Evolutionary conservation across 2,113 vertebrate species (phyloP).

Genomic region (Pseudorectes ferrugineus): DNA sequence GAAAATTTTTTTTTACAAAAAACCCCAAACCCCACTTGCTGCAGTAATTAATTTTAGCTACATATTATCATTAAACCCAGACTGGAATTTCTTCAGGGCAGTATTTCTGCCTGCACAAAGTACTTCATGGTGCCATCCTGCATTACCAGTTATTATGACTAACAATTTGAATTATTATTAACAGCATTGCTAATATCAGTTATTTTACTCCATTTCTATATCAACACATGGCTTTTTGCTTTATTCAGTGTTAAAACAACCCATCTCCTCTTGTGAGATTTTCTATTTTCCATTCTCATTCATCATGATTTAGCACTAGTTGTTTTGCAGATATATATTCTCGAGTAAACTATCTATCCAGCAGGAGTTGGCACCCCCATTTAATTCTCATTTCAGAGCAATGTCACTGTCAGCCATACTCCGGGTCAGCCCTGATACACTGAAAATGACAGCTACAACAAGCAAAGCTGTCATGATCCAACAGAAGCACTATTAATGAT

Average conservation of each 20-base stretch:
- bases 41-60: neutral
- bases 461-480: neutral
- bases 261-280: neutral
- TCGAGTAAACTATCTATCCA: neutral
- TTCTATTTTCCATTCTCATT: neutral
- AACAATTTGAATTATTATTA: neutral
- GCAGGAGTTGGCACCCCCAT: neutral
- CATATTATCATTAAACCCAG: neutral
- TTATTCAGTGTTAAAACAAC: neutral
- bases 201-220: neutral
- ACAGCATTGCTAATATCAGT: neutral
- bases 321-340: neutral
- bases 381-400: neutral
- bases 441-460: neutral
- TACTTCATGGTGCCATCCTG: neutral
- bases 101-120: neutral
- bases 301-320: neutral
- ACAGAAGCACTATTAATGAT: neutral
- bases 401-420: neutral
- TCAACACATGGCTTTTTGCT: neutral
- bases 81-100: neutral
- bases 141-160: neutral
- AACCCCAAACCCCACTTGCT: neutral
- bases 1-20: neutral
- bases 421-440: neutral